Evolutionary conservation across 1,140 invertebrate species (phyloP).

Genomic region (Lanistes nyassanus): DNA sequence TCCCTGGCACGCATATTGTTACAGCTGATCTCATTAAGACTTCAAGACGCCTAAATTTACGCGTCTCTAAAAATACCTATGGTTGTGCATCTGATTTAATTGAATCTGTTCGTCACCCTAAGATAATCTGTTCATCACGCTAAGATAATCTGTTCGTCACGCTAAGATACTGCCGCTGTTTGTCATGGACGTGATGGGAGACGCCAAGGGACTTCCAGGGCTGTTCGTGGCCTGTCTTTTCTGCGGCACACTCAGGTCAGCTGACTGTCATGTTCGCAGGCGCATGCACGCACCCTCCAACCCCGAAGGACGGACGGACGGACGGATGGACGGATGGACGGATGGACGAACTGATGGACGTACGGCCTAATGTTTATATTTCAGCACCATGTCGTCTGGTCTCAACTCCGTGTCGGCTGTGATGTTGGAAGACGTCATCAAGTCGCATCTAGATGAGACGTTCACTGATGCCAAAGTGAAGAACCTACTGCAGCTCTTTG

Average conservation of each 20-base stretch:
- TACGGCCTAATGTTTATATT: not conserved
- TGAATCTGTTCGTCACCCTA: not conserved
- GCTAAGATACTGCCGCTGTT: constrained; percentile 80
- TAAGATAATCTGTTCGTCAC: constrained; percentile 43
- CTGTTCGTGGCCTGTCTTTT: constrained; percentile 91
- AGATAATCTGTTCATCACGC: not conserved
- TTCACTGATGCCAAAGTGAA: too few species aligned
- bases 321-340: too few species aligned
- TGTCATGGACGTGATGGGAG: constrained; percentile 82
- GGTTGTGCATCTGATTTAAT: too few species aligned
- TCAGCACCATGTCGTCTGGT: constrained; percentile 71
- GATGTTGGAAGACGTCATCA: constrained; percentile 85
- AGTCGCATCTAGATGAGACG: constrained; percentile 48
- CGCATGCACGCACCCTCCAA: too few species aligned
- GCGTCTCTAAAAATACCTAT: not conserved
- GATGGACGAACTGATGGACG: too few species aligned
- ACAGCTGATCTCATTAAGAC: too few species aligned
- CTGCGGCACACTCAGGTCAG: constrained; percentile 81
- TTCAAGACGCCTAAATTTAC: too few species aligned
- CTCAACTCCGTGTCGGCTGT: constrained; percentile 90
- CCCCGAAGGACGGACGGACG: too few species aligned
- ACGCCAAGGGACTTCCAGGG: constrained; percentile 80
- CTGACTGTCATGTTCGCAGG: too few species aligned
- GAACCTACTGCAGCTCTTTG: too few species aligned
- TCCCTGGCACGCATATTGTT: too few species aligned